Evolutionary conservation across 2,797 vertebrate species (phyloP).

Genomic region (Tangara arthus): DNA sequence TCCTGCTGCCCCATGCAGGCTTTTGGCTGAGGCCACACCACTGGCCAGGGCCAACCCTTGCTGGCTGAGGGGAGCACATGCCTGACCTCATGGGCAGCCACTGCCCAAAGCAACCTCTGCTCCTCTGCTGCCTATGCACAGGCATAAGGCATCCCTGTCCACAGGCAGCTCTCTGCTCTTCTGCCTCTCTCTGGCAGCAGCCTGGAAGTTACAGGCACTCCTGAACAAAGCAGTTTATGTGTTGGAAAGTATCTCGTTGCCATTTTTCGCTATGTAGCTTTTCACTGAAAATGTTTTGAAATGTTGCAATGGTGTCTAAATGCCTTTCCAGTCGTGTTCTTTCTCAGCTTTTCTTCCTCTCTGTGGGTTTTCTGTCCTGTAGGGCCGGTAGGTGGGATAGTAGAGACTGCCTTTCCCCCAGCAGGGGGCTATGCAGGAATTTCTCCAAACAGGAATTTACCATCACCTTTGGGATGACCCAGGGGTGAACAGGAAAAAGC

Average conservation of each 20-base stretch:
- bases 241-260: neutral
- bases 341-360: neutral
- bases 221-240: neutral
- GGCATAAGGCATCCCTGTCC: fast-evolving
- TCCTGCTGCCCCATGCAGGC: neutral
- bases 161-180: fast-evolving
- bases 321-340: neutral
- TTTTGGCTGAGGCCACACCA: fast-evolving
- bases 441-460: neutral
- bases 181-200: neutral
- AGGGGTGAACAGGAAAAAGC: neutral
- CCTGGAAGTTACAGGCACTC: neutral
- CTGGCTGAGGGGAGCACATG: fast-evolving
- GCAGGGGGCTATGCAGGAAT: slow-evolving; percentile 9
- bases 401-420: neutral
- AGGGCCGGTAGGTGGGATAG: neutral
- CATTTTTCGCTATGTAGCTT: neutral
- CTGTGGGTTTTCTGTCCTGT: neutral
- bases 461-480: neutral
- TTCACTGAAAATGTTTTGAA: neutral
- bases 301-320: neutral
- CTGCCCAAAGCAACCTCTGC: neutral
- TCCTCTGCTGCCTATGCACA: fast-evolving
- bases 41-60: neutral
- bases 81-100: fast-evolving